phyloP scores from a whole-genome alignment of 2,113 vertebrate genomes.

The Sylvia atricapilla region DNA sequence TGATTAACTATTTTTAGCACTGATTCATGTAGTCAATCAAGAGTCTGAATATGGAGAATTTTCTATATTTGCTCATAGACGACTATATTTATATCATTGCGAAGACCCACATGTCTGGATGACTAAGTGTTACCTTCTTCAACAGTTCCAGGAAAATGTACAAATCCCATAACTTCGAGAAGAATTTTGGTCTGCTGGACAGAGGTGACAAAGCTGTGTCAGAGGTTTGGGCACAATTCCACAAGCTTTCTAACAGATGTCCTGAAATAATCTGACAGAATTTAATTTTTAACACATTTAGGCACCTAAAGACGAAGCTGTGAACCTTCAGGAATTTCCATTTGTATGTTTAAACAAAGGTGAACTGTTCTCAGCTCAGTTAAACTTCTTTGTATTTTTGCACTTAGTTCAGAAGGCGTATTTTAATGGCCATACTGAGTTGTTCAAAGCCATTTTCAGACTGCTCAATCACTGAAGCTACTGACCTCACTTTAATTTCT shows the following conservation, averaged over 20 bases:
- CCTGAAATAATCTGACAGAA: background rate
- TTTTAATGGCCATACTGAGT: background rate
- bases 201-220: background rate
- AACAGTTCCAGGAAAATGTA: background rate
- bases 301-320: background rate
- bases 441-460: background rate
- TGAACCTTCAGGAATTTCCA: background rate
- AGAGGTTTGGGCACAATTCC: background rate
- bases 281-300: background rate
- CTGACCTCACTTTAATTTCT: background rate
- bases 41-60: background rate
- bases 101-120: background rate
- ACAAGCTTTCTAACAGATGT: background rate
- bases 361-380: background rate
- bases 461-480: background rate
- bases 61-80: slow-evolving; percentile 19
- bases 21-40: slow-evolving; percentile 12
- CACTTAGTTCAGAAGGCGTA: background rate
- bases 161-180: background rate
- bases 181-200: background rate
- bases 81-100: background rate
- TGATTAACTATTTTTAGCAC: slow-evolving; percentile 56
- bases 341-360: background rate
- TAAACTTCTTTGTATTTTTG: background rate
- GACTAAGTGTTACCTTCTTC: background rate